Conservation (phyloP, 2,888 invertebrate species). For the Diarsia mendica region DNA sequence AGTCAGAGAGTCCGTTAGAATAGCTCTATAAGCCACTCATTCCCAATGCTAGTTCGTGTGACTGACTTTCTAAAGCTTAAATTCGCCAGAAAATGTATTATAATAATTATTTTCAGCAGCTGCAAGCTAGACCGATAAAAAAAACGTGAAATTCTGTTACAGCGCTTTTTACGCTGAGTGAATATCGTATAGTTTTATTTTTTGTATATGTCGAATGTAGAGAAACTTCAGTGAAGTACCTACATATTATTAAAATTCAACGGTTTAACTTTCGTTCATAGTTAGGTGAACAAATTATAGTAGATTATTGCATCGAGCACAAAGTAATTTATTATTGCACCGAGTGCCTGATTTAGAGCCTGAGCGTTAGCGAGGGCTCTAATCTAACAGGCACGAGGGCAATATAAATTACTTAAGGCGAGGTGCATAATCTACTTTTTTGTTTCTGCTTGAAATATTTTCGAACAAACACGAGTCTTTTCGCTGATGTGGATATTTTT, state of each 20-base stretch:
- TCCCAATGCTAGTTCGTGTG: conserved; percentile 12
- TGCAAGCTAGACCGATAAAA: conserved; percentile 21
- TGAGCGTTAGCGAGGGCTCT: no score
- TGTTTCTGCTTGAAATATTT: conserved; percentile 49
- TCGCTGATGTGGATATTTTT: conserved; percentile 7
- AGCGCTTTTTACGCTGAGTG: conserved; percentile 24
- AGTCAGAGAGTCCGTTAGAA: background rate
- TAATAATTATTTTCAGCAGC: conserved; percentile 22
- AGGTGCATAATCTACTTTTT: no score
- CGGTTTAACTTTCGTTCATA: conserved; percentile 50
- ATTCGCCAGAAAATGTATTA: conserved; percentile 28
- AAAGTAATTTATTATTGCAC: no score
- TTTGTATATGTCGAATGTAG: conserved; percentile 12
- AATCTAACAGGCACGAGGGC: no score
- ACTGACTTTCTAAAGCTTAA: conserved; percentile 13
- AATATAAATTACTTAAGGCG: no score
- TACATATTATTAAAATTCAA: conserved; percentile 56
- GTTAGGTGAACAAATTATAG: conserved; percentile 55
- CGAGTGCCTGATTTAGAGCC: no score
- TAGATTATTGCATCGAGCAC: no score
- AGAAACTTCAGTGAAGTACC: conserved; percentile 33
- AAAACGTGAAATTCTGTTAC: conserved; percentile 9
- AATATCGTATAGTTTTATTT: conserved; percentile 15
- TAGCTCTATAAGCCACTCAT: conserved; percentile 14
- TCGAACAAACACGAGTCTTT: conserved; percentile 42